Percentiles rank a stretch among this genome's conserved stretches.
Evolutionary conservation across 2,888 invertebrate species (phyloP).

Genomic region (Chalcosyrphus nemorum): DNA sequence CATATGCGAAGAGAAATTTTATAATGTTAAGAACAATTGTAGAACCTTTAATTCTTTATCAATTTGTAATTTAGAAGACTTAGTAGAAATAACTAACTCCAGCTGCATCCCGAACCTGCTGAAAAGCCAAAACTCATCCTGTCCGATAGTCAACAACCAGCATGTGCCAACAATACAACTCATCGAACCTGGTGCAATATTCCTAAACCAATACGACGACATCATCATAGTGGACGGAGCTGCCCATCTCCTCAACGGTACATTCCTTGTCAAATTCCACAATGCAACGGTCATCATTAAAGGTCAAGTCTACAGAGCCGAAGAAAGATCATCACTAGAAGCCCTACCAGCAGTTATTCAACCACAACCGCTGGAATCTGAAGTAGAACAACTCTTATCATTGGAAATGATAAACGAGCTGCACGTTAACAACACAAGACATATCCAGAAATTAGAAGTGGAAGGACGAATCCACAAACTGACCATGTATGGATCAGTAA

Average conservation of each 20-base stretch:
- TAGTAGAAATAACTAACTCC: no score
- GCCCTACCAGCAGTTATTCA: not conserved
- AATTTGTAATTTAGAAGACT: slow-evolving; percentile 4
- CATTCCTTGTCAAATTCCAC: slow-evolving; percentile 47
- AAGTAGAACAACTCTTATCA: not conserved
- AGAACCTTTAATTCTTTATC: slow-evolving; percentile 20
- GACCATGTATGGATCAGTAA: not conserved
- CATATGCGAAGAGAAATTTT: no score
- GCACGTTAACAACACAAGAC: slow-evolving; percentile 32
- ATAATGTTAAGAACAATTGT: slow-evolving; percentile 19
- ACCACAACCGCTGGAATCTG: not conserved
- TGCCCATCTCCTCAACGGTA: slow-evolving; percentile 23
- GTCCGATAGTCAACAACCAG: no score
- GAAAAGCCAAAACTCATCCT: no score
- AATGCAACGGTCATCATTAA: slow-evolving; percentile 27
- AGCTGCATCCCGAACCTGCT: no score
- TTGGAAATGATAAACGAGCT: slow-evolving; percentile 39
- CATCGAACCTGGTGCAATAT: no score
- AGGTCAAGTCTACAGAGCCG: not conserved
- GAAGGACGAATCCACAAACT: not conserved
- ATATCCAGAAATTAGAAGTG: not conserved
- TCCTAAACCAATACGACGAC: no score
- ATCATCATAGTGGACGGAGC: no score
- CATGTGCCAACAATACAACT: no score
- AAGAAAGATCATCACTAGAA: not conserved